A percentile compares a stretch with the other conserved stretches of the same genome.
phyloP scores from a whole-genome alignment of 2,797 vertebrate genomes.

The Diglossa cyanea region DNA sequence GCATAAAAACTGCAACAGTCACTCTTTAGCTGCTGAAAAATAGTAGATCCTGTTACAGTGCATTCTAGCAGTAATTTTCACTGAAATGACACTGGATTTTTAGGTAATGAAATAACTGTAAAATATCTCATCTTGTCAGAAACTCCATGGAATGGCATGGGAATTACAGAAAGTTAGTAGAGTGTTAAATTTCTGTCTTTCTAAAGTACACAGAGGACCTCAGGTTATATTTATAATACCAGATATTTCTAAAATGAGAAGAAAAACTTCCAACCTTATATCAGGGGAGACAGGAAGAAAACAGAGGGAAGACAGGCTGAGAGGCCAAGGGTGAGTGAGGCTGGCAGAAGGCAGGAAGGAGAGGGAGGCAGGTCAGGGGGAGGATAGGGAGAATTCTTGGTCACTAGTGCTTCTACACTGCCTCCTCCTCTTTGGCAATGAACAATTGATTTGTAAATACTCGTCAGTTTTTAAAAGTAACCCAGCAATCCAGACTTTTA shows the following conservation, averaged over 20 bases:
- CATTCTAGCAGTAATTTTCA: not conserved
- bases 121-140: not conserved
- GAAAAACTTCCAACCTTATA: not conserved
- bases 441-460: not conserved
- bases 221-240: not conserved
- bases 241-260: not conserved
- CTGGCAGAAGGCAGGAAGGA: not conserved
- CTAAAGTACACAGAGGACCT: not conserved
- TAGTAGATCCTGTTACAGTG: not conserved
- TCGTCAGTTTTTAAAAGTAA: not conserved
- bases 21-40: not conserved
- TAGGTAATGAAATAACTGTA: not conserved
- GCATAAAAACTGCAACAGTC: not conserved
- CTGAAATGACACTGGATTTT: not conserved
- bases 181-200: not conserved
- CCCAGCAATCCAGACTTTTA: not conserved
- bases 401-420: not conserved
- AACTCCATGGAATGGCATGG: not conserved
- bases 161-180: not conserved
- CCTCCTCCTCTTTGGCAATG: not conserved
- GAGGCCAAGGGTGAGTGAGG: not conserved
- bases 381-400: not conserved
- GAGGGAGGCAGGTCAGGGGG: not conserved
- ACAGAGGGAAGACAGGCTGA: not conserved
- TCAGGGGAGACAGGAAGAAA: not conserved